These are phyloP conservation scores for Cinara cedri DNA, from an alignment of 2,888 invertebrate species.

Conservation along the genomic window DNA sequence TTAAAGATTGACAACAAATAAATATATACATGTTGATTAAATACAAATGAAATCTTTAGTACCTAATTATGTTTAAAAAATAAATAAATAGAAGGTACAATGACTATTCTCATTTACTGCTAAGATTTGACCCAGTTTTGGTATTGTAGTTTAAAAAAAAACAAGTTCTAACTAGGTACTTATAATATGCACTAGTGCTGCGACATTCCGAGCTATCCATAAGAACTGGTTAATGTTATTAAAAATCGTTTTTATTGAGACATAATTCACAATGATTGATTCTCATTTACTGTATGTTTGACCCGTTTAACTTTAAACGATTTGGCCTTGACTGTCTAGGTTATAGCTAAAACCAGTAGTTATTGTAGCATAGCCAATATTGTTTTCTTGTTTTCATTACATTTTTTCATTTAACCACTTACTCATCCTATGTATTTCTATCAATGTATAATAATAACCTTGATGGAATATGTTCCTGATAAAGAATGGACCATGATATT, in stretches of 20 bases:
- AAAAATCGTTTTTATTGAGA: conserved; percentile 54
- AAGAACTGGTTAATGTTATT: conserved; percentile 50
- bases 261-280: conserved; percentile 47
- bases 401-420: not conserved
- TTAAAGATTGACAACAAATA: not conserved
- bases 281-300: conserved; percentile 23
- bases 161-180: conserved; percentile 5
- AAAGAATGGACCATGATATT: not conserved
- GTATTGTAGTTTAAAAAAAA: conserved; percentile 19
- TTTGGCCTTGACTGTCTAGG: conserved; percentile 40
- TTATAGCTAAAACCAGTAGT: conserved; percentile 23
- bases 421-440: not conserved
- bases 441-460: not conserved
- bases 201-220: conserved; percentile 39
- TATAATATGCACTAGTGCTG: not conserved
- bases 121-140: conserved; percentile 45
- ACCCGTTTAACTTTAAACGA: conserved; percentile 42
- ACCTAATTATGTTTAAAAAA: not conserved
- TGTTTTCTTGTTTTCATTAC: conserved; percentile 39
- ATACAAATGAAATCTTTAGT: not conserved
- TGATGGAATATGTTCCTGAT: conserved; percentile 21
- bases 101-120: conserved; percentile 40
- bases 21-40: not conserved
- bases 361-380: conserved; percentile 36
- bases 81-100: not conserved